Conservation (phyloP, 2,888 invertebrate genomes). For the Vannuccia rotundouncinata region DNA sequence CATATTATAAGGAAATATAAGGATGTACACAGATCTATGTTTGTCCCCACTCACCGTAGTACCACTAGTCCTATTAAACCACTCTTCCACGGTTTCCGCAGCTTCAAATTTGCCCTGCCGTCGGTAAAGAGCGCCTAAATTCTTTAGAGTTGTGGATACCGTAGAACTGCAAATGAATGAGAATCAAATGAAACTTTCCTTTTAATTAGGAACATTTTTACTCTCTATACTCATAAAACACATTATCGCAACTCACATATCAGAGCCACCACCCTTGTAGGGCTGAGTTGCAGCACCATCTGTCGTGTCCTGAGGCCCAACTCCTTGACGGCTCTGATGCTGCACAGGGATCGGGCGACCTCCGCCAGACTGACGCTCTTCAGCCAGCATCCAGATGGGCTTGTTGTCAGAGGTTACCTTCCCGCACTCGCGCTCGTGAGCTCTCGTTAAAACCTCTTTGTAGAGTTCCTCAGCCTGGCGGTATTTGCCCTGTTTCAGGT, state of each 20-base stretch:
- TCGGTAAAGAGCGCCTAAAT: constrained; percentile 91
- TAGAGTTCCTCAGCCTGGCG: constrained; percentile 96
- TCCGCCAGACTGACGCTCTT: constrained; percentile 72
- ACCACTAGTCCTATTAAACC: constrained; percentile 9
- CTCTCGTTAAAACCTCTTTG: constrained; percentile 86
- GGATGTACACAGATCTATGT: no score
- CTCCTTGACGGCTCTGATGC: no score
- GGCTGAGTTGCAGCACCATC: background rate
- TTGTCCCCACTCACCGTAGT: background rate
- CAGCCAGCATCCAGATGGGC: constrained; percentile 95
- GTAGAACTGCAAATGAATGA: constrained; percentile 29
- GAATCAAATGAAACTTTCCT: no score
- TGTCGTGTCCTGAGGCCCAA: no score
- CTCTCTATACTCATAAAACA: background rate
- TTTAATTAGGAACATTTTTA: no score
- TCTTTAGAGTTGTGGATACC: constrained; percentile 85
- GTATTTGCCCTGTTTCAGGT: constrained; percentile 92
- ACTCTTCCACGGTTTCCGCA: constrained; percentile 81
- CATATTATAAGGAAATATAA: no score
- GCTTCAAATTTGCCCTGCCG: constrained; percentile 98
- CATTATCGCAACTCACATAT: background rate
- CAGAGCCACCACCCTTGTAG: background rate
- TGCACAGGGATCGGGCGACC: no score
- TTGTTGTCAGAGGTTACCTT: constrained; percentile 72
- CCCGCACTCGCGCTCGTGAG: constrained; percentile 77